Base-by-base conservation (phyloP, 2,888 invertebrate species). In the Plagodis pulveraria region DNA sequence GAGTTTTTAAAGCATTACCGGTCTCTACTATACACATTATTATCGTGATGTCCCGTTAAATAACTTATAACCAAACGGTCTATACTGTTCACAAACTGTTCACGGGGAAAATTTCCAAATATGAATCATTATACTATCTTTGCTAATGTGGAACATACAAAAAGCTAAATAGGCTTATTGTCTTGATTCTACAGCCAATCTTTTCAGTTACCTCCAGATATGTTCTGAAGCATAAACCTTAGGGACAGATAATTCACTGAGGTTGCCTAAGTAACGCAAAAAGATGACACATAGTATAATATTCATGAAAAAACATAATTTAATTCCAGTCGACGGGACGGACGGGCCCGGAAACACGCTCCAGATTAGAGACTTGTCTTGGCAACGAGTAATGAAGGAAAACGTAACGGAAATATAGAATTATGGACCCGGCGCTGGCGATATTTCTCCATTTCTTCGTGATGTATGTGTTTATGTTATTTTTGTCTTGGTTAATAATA, bases 291-390 rank as follows among this genome's bases (percentile, higher is more conserved):
- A 81, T 74, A 77, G 81, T 91, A 85, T 90, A 91, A 91, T 91
- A 91, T 91, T 91, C 91, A 91, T 91, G 87, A 82, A 87, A 91
- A 88, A 77, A 70, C 84, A 89, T 91, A 89, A 91, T 89, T 91
- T 90, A 85, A 91, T 91, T 90, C 84, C 34, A 62, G 56, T 77
- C 82, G 87, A 89, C 88, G 84, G 84, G 70, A 77, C 73, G 77
- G 76, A 80, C 75, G 76, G 68, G 65, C 65, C 69, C 66, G 71
- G 22, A 22, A 40, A 73, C 76, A 69, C 78, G 73, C 73, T 68
- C 66, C 76, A 85, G 87, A 89, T 90, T 88, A 88, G 81, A 74
- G 76, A 47, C n/a, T 34, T 82, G 81, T 83, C 84, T 83, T 76
- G 72, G 74, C 79, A 87, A 83, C 77, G 80, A 78, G 84, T 86